phyloP scores from a whole-genome alignment of 2,797 vertebrate species.

The Pterois miles region DNA sequence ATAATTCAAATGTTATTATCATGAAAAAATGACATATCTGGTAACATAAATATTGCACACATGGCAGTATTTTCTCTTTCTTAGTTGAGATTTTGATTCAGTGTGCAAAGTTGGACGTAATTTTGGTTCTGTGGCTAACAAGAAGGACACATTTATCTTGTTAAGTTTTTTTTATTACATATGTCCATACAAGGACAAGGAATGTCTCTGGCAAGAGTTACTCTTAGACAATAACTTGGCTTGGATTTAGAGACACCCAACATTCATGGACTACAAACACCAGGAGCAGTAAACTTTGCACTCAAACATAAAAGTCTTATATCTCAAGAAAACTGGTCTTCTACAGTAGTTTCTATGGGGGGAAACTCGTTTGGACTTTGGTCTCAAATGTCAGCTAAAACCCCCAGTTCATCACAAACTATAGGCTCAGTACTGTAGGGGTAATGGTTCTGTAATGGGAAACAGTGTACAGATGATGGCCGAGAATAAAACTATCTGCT shows the following conservation, averaged over 20 bases:
- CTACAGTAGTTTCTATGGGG: conserved; percentile 9
- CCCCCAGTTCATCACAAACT: conserved; percentile 27
- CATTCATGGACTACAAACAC: not conserved
- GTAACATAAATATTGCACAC: not conserved
- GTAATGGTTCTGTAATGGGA: conserved; percentile 56
- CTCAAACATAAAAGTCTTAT: conserved; percentile 1
- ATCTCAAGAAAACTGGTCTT: conserved; percentile 1
- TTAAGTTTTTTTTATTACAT: not conserved
- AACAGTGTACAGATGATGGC: conserved; percentile 40
- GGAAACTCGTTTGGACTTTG: conserved; percentile 39
- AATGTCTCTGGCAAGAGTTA: conserved; percentile 35
- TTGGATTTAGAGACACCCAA: not conserved
- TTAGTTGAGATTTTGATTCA: conserved; percentile 2
- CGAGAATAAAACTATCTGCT: conserved; percentile 44
- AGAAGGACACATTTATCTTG: conserved; percentile 1
- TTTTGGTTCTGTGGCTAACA: not conserved
- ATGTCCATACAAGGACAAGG: conserved; percentile 45
- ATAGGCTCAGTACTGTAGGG: conserved; percentile 5
- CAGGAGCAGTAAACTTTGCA: not conserved
- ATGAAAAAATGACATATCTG: not conserved
- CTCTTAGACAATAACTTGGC: conserved; percentile 1
- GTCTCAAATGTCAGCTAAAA: conserved; percentile 53
- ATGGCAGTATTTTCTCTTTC: not conserved
- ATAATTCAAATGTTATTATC: not conserved
- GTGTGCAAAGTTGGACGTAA: not conserved